phyloP scores from a whole-genome alignment of 53 echinoderm and acorn worm genomes.

The Antedon mediterranea region DNA sequence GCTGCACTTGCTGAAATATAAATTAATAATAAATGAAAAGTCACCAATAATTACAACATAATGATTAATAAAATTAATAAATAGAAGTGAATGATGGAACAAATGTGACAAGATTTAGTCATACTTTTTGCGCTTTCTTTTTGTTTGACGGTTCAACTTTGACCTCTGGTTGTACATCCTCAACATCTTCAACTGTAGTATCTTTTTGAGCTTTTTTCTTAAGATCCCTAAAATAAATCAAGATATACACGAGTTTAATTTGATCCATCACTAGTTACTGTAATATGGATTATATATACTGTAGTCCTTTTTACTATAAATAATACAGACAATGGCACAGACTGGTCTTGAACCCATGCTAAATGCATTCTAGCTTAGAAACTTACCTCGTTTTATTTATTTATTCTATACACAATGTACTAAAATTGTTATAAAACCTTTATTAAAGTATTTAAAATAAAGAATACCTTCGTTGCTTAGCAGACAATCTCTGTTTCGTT shows the following conservation, averaged over 20 bases:
- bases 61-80: no score
- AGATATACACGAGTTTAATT: background rate
- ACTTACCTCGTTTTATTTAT: no score
- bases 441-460: no score
- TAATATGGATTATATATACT: no score
- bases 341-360: no score
- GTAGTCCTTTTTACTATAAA: no score
- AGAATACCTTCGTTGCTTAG: constrained; percentile 75
- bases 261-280: no score
- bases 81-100: no score
- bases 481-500: constrained; percentile 33
- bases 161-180: background rate
- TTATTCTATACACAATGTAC: no score
- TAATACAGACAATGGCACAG: no score
- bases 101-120: background rate
- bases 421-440: no score
- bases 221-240: background rate
- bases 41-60: background rate
- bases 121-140: background rate
- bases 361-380: no score
- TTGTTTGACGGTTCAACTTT: background rate
- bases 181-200: background rate
- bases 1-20: constrained; percentile 18
- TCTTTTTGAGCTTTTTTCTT: background rate
- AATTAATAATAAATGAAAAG: background rate